Conservation (phyloP, 2,797 vertebrate species). For the Anniella stebbinsi region DNA sequence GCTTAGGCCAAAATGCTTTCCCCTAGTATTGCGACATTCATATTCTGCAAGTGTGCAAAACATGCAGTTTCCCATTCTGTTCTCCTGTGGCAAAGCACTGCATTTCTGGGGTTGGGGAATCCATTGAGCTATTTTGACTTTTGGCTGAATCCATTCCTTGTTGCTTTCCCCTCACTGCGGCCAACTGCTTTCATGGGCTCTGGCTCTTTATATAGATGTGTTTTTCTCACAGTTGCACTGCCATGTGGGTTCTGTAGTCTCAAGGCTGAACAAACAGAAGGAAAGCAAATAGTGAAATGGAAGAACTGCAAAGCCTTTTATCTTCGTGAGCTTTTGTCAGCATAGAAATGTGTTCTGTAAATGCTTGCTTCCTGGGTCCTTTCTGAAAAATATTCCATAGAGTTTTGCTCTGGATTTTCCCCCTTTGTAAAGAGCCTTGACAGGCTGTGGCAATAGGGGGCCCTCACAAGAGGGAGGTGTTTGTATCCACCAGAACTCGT, state of each 20-base stretch:
- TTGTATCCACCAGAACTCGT: conserved; percentile 51
- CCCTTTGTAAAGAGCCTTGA: background rate
- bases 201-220: background rate
- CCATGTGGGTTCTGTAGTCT: background rate
- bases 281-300: background rate
- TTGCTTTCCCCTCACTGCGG: background rate
- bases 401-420: accelerated
- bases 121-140: background rate
- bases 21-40: background rate
- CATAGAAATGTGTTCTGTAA: background rate
- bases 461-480: conserved; percentile 20
- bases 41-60: background rate
- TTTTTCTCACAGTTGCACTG: background rate
- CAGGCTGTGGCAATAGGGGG: background rate
- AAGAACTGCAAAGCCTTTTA: background rate
- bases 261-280: background rate
- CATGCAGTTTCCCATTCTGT: background rate
- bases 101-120: background rate
- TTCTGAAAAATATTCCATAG: background rate
- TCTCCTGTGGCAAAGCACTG: background rate
- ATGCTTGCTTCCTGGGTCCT: conserved; percentile 5
- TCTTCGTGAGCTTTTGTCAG: background rate
- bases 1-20: background rate
- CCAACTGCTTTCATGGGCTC: background rate
- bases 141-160: background rate